Evolutionary conservation across 2,797 vertebrate genomes (phyloP), one percentile per base, ranked within the genome.

Genomic region (Falco berigora): DNA sequence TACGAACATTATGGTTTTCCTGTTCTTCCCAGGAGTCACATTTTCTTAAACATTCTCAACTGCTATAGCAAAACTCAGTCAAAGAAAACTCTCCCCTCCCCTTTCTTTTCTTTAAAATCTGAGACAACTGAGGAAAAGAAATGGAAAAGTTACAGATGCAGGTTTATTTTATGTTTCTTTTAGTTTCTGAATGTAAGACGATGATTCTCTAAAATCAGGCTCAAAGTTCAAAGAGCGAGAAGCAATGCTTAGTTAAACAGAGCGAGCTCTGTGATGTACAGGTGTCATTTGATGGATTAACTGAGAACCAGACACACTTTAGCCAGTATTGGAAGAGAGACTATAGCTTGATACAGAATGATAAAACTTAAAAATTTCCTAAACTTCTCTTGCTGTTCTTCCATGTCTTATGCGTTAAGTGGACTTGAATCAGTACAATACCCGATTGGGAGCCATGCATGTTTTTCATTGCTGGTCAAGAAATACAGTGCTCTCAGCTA

Each of bases 21-120:
- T 94, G 79, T 95, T 95, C 81, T 96, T 90, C 34, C n/a, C 62
- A 32, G 22, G n/a, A 97, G 53, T 76, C 56, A 92, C 50, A 44
- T 64, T 95, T 94, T 92, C 64, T 63, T 90, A 94, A 96, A 95
- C 24, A 75, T 69, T 71, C 58, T 83, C 24, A 85, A 77, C 56
- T 69, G 61, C 68, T 79, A 7, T 27, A 53, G 49, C 21, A 96
- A 97, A 97, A 95, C 79, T 53, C 50, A 92, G 8, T 64, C 76
- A 56, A 93, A 94, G 53, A 64, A 53, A 90, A 63, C 12, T 89
- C 10, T 58, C 77, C 23, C 32, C 56, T 90, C 63, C 68, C 30
- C 32, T 56, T 80, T 89, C 85, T 86, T 71, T 94, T 93, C 47
- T 49, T 69, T 90, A 74, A 85, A 76, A 83, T 64, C 36, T 64